Evolutionary conservation across 2,888 invertebrate genomes (phyloP).

Genomic region (Scelioninae gen. 2): DNA sequence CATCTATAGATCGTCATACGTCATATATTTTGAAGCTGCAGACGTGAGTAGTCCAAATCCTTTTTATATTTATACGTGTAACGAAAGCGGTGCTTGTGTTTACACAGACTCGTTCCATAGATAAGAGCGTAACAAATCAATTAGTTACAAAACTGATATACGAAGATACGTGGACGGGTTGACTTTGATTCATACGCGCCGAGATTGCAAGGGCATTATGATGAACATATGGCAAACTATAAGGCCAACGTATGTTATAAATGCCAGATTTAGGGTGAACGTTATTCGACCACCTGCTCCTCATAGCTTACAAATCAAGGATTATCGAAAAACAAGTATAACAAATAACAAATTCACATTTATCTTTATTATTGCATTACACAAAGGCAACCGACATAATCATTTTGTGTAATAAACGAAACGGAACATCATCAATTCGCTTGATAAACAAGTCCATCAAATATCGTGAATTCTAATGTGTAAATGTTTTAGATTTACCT

Average conservation of each 20-base stretch:
- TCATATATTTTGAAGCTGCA: constrained; percentile 3
- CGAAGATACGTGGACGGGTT: constrained; percentile 57
- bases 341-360: too few species aligned
- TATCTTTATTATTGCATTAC: too few species aligned
- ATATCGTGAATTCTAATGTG: too few species aligned
- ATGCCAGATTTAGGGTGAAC: constrained; percentile 62
- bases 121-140: constrained; percentile 66
- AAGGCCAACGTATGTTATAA: constrained; percentile 62
- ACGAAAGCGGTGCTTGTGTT: constrained; percentile 38
- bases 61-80: constrained; percentile 23
- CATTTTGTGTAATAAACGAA: too few species aligned
- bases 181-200: constrained; percentile 60
- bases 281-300: constrained; percentile 68
- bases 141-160: constrained; percentile 65
- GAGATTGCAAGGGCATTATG: constrained; percentile 68
- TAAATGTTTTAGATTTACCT: too few species aligned
- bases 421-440: too few species aligned
- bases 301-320: constrained; percentile 58
- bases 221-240: constrained; percentile 69
- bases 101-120: constrained; percentile 37
- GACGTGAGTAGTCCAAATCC: constrained; percentile 20
- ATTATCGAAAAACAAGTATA: constrained; percentile 42
- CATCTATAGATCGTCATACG: not conserved
- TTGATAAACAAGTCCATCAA: too few species aligned
- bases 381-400: too few species aligned